These are phyloP conservation scores for Hyperoplus lanceolatus DNA, from an alignment of 2,797 vertebrate species.

Conservation along the genomic window DNA sequence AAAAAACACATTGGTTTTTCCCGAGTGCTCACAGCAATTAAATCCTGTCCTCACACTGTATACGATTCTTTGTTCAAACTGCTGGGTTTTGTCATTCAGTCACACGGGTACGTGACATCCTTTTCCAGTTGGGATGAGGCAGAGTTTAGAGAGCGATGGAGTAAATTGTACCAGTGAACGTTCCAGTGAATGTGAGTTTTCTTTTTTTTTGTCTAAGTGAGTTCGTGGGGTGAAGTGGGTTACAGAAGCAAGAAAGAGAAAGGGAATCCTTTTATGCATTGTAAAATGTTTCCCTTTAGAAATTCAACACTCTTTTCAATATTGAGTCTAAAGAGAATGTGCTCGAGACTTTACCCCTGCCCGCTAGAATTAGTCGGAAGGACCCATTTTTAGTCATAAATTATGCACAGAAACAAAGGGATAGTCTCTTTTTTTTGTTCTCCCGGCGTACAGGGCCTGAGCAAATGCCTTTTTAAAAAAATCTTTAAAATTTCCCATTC, in stretches of 20 bases:
- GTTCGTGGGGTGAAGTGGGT: constrained; percentile 77
- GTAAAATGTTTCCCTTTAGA: constrained; percentile 87
- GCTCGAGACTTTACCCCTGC: constrained; percentile 84
- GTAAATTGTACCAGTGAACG: constrained; percentile 36
- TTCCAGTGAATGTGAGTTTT: constrained; percentile 47
- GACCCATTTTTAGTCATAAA: constrained; percentile 88
- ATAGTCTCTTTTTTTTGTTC: constrained; percentile 90
- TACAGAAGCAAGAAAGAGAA: constrained; percentile 69
- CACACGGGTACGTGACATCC: constrained; percentile 47
- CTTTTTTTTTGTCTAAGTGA: constrained; percentile 67
- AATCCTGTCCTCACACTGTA: constrained; percentile 25
- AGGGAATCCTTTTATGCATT: constrained; percentile 81
- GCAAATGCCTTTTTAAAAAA: constrained; percentile 97
- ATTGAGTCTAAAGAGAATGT: constrained; percentile 86
- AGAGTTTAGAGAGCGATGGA: constrained; percentile 25
- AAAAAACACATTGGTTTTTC: constrained; percentile 25
- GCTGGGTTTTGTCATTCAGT: constrained; percentile 48
- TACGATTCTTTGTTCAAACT: constrained; percentile 25
- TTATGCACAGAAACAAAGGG: constrained; percentile 99
- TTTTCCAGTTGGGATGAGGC: constrained; percentile 46
- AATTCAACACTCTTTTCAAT: constrained; percentile 87
- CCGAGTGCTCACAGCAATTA: constrained; percentile 34
- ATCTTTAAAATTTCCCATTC: constrained; percentile 99
- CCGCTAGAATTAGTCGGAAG: constrained; percentile 86
- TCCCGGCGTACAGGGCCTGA: constrained; percentile 89